phyloP scores from a whole-genome alignment of 1,140 invertebrate genomes.

The Drosophila oshimai region DNA sequence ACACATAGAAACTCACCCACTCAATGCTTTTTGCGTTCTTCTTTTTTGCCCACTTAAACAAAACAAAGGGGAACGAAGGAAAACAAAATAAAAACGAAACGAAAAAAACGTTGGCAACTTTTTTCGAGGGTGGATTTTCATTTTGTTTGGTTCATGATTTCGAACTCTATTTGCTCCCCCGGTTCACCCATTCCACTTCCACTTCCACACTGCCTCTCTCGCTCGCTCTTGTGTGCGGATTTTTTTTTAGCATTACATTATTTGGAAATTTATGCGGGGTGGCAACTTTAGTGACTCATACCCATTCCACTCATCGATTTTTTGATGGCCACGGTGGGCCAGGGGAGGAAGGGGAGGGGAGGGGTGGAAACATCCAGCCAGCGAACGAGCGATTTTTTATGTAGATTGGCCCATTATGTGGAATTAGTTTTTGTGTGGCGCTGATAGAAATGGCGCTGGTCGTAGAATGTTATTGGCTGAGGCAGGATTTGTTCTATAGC shows the following conservation, averaged over 20 bases:
- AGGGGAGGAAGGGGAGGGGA: background rate
- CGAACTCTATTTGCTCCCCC: constrained; percentile 70
- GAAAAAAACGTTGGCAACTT: constrained; percentile 60
- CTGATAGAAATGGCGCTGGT: constrained; percentile 65
- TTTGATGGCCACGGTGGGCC: constrained; percentile 37
- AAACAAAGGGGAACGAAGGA: constrained; percentile 50
- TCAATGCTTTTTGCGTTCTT: constrained; percentile 63
- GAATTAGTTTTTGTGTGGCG: constrained; percentile 64
- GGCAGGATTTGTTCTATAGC: background rate
- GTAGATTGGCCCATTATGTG: constrained; percentile 77
- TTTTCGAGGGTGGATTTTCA: constrained; percentile 79
- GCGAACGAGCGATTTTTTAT: constrained; percentile 66
- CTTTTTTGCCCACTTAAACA: constrained; percentile 63
- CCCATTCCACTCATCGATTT: constrained; percentile 65
- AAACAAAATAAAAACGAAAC: constrained; percentile 49
- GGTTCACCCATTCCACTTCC: background rate
- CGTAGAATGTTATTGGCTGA: constrained; percentile 67
- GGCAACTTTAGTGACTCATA: constrained; percentile 34
- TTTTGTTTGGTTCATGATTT: constrained; percentile 80
- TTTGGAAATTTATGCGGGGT: constrained; percentile 79
- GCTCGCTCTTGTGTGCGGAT: constrained; percentile 21
- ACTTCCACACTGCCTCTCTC: background rate
- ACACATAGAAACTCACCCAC: constrained; percentile 29
- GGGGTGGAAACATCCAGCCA: background rate
- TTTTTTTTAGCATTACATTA: constrained; percentile 77